phyloP scores from a whole-genome alignment of 2,888 invertebrate species.

The Plebejus anna region DNA sequence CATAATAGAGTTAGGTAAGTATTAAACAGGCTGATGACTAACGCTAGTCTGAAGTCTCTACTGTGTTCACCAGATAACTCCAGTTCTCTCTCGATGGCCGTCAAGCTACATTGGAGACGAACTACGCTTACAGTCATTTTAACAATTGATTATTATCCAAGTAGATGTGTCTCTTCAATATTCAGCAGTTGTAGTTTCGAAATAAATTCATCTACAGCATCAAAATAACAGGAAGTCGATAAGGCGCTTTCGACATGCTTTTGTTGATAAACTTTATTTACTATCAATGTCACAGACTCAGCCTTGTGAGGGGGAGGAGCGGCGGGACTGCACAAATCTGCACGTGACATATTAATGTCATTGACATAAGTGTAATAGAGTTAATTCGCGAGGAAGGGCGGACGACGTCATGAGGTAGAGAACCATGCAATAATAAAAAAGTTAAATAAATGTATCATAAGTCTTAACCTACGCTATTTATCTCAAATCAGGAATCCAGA shows the following conservation, averaged over 20 bases:
- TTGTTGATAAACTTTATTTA: background rate
- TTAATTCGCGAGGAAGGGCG: conserved; percentile 27
- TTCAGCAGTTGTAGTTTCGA: too few relatives aligned
- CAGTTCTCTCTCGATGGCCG: background rate
- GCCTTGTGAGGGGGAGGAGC: background rate
- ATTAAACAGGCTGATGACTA: background rate
- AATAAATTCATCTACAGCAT: too few relatives aligned
- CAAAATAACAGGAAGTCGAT: too few relatives aligned
- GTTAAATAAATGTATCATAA: background rate
- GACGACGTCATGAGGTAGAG: background rate
- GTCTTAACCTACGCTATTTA: background rate
- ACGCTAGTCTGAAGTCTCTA: background rate
- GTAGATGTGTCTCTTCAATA: too few relatives aligned
- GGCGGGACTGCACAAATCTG: conserved; percentile 23
- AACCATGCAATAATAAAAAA: background rate
- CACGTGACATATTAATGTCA: conserved; percentile 19
- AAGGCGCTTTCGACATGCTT: too few relatives aligned
- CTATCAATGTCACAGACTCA: background rate
- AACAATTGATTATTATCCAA: background rate
- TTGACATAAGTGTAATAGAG: conserved; percentile 22
- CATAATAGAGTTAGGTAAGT: background rate
- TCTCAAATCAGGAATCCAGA: background rate
- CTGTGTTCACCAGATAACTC: background rate
- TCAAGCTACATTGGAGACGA: background rate
- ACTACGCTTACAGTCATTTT: background rate